phyloP scores from a whole-genome alignment of 2,113 vertebrate genomes.

The Trinectes maculatus region DNA sequence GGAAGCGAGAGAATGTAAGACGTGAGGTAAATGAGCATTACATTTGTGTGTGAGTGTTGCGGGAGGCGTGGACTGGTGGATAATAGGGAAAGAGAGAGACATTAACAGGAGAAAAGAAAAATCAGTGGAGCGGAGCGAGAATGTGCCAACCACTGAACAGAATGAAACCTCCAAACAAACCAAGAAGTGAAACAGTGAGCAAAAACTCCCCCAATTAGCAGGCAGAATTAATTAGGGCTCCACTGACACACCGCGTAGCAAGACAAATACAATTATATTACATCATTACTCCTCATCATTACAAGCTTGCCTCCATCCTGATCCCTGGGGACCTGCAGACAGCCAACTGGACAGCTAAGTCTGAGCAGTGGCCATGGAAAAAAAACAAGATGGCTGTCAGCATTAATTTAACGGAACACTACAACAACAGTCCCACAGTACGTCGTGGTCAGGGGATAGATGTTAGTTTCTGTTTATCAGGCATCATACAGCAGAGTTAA shows the following conservation, averaged over 20 bases:
- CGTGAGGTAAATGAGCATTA: conserved; percentile 1
- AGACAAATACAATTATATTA: conserved; percentile 69
- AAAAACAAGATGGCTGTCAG: conserved; percentile 49
- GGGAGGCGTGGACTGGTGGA: conserved; percentile 7
- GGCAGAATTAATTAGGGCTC: conserved; percentile 60
- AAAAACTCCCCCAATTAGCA: conserved; percentile 51
- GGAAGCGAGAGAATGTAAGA: background rate
- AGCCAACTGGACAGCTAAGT: conserved; percentile 41
- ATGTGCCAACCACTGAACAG: background rate
- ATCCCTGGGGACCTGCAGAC: conserved; percentile 15
- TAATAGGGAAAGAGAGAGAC: conserved; percentile 13
- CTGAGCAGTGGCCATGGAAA: conserved; percentile 21
- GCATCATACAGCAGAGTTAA: conserved; percentile 29
- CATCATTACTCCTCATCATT: conserved; percentile 57
- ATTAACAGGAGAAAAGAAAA: background rate
- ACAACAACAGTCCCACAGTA: conserved; percentile 19
- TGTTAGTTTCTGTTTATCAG: conserved; percentile 54
- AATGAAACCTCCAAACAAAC: conserved; percentile 27
- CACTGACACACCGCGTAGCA: conserved; percentile 45
- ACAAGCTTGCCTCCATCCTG: conserved; percentile 33
- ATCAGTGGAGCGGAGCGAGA: conserved; percentile 2
- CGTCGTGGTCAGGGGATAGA: conserved; percentile 43
- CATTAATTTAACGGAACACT: conserved; percentile 34
- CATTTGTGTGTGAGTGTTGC: background rate
- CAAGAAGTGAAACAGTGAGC: conserved; percentile 33